Base-by-base conservation (phyloP, 1,140 invertebrate species). In the Cyphomyrmex costatus region DNA sequence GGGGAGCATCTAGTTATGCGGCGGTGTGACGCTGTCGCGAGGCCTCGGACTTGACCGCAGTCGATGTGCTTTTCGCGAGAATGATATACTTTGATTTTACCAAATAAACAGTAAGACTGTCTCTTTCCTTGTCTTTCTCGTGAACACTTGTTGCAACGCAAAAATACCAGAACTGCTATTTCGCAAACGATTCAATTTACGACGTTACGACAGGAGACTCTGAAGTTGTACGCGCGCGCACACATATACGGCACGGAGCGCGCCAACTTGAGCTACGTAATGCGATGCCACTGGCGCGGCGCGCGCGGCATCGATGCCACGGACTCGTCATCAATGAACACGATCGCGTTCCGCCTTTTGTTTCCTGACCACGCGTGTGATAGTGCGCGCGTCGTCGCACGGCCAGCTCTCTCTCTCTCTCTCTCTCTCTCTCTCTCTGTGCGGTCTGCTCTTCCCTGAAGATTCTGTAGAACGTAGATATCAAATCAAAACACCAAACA, bases 1-100 rank as follows among this genome's bases (percentile, higher is more conserved):
- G 85, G 82, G 85, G 76, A 68, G 86, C 90, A 92, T 92, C 89
- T 90, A 90, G 87, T 46, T 19, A 42, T 65, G 68, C 42, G 36
- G 36, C 36, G 36, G 49, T 71, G n/a, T 36, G 2, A 24, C 60
- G 77, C 42, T 19, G n/a, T 16, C 79, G 79, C 36, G 49, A 5
- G 24, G 24, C 10, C 30, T 51, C 24, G 58, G 42, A 36, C 68
- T 74, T 82, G 66, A 82, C 79, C 79, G 36, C 79, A 53, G 79
- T 82, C 79, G 73, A 82, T n/a, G n/a, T n/a, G n/a, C n/a, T 63
- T 10, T 12, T 30, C 19, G n/a, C 24, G 19, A n/a, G 8, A 33
- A 56, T 5, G 27, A 19, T 7, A 14, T 16, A 21, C 12, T 36
- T 10, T 42, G 1, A 8, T 12, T 42, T 42, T 7, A 42, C 19